A percentile compares a stretch with the other conserved stretches of the same genome.
These are phyloP conservation scores for Burhinus bistriatus DNA, from an alignment of 2,113 vertebrate genomes.

Conservation along the genomic window DNA sequence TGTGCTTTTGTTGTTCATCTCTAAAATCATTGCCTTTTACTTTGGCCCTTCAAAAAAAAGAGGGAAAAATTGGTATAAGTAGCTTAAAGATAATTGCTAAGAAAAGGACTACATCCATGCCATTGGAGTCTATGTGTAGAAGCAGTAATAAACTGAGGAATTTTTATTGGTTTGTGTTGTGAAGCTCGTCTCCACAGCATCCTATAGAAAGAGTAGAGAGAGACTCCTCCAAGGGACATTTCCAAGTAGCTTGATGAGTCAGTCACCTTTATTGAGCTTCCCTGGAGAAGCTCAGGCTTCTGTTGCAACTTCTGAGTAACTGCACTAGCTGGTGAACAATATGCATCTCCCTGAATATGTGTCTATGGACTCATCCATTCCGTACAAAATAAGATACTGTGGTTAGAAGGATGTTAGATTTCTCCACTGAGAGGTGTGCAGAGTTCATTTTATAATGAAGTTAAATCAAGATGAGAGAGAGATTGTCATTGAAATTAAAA, in stretches of 20 bases:
- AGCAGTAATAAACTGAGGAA: accelerated
- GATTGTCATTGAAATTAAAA: neutral
- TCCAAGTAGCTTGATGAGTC: neutral
- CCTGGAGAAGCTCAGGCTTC: neutral
- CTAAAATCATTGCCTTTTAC: neutral
- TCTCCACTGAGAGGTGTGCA: neutral
- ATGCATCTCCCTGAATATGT: neutral
- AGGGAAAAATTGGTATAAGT: neutral
- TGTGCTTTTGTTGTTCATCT: neutral
- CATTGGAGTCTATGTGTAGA: neutral
- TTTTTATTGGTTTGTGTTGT: neutral
- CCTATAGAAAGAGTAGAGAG: neutral
- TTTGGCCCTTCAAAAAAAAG: neutral
- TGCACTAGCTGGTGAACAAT: neutral
- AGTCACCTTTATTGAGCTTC: neutral
- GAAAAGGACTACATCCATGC: neutral
- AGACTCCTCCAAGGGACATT: neutral
- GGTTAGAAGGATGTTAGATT: neutral
- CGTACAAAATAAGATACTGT: neutral
- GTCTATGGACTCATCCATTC: neutral
- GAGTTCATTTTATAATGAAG: neutral
- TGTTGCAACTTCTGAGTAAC: neutral
- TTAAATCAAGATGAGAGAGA: neutral
- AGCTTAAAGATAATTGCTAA: neutral
- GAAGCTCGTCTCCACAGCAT: neutral